Percentiles rank a stretch among this genome's conserved stretches.
phyloP scores from a whole-genome alignment of 2,113 vertebrate genomes.

The Centropus unirufus region DNA sequence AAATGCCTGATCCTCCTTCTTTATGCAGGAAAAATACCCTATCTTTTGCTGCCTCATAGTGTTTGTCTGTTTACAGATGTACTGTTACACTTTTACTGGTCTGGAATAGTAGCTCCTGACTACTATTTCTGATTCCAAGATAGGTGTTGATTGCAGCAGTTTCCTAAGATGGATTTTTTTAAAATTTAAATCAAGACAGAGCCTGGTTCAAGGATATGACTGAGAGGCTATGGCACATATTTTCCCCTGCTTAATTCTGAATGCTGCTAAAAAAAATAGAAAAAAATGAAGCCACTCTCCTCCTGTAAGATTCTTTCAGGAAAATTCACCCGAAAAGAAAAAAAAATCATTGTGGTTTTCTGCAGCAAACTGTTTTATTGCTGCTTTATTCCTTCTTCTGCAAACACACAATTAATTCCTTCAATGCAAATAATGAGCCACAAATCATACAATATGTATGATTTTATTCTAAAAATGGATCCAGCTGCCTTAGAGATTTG shows the following conservation, averaged over 20 bases:
- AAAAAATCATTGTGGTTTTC: background rate
- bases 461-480: slow-evolving; percentile 41
- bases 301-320: background rate
- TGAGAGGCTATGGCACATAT: background rate
- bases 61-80: background rate
- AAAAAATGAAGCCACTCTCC: background rate
- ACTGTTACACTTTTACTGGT: background rate
- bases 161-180: background rate
- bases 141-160: background rate
- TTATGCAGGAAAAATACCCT: background rate
- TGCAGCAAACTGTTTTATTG: background rate
- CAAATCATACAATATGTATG: slow-evolving; percentile 20
- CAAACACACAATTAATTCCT: background rate
- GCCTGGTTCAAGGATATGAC: background rate
- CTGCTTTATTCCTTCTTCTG: background rate
- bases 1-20: background rate
- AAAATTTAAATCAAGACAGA: background rate
- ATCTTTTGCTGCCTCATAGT: slow-evolving; percentile 29
- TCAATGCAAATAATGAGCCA: slow-evolving; percentile 17
- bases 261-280: background rate
- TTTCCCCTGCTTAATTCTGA: background rate
- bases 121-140: background rate
- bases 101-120: background rate
- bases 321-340: background rate
- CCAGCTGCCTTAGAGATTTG: slow-evolving; percentile 37